These are phyloP conservation scores for Drosophila pseudoananassae DNA, from an alignment of 1,140 invertebrate species.

Conservation along the genomic window DNA sequence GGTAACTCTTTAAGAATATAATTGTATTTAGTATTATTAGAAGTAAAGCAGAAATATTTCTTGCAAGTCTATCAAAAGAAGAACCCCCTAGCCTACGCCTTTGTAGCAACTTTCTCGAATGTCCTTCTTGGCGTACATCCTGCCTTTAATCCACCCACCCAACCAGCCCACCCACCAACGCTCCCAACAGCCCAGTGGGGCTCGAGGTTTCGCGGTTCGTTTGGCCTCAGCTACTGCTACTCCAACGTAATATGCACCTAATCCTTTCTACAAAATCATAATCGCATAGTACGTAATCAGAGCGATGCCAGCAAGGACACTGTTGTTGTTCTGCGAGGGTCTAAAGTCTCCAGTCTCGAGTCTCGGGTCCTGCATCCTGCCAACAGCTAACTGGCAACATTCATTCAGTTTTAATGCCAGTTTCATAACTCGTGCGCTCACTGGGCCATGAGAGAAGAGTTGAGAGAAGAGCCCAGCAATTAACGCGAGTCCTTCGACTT, in stretches of 20 bases:
- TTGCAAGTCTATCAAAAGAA: background rate
- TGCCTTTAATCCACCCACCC: slow-evolving; percentile 8
- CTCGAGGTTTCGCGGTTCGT: slow-evolving; percentile 73
- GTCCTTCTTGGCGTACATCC: slow-evolving; percentile 22
- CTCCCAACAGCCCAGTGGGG: slow-evolving; percentile 22
- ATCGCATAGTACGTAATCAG: slow-evolving; percentile 76
- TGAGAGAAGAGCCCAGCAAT: slow-evolving; percentile 62
- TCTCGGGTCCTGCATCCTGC: slow-evolving; percentile 36
- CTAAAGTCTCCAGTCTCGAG: slow-evolving; percentile 1
- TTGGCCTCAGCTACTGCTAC: slow-evolving; percentile 54
- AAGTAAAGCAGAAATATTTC: background rate
- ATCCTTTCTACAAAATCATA: slow-evolving; percentile 81
- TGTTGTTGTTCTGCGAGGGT: slow-evolving; percentile 32
- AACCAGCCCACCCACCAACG: background rate
- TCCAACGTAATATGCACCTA: slow-evolving; percentile 77
- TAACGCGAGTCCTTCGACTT: slow-evolving; percentile 65
- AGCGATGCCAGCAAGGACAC: slow-evolving; percentile 66
- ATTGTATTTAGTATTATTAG: background rate
- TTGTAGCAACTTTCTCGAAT: slow-evolving; percentile 5
- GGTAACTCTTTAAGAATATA: background rate
- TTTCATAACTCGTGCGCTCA: slow-evolving; percentile 79
- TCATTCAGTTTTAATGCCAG: slow-evolving; percentile 75
- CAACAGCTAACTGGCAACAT: slow-evolving; percentile 48
- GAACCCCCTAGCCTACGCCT: background rate
- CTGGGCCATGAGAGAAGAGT: slow-evolving; percentile 54